phyloP scores from a whole-genome alignment of 2,113 vertebrate genomes.

The Phodopus roborovskii region DNA sequence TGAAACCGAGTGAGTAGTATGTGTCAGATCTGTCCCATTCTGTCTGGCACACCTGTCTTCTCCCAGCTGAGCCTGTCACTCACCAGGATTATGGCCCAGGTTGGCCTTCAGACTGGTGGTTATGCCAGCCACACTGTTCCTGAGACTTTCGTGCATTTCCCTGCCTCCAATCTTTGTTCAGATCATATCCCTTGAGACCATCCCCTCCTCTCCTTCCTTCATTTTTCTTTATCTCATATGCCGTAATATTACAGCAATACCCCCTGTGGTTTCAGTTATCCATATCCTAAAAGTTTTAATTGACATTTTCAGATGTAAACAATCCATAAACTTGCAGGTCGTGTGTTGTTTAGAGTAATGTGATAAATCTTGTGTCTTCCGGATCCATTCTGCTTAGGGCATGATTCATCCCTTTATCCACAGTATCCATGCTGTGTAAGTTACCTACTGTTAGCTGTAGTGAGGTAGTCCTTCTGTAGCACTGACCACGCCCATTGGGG shows the following conservation, averaged over 20 bases:
- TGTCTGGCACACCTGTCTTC: not conserved
- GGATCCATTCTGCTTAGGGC: not conserved
- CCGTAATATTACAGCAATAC: not conserved
- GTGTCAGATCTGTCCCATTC: not conserved
- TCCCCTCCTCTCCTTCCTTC: not conserved
- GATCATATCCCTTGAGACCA: not conserved
- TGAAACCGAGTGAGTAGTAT: not conserved
- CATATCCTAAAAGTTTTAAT: not conserved
- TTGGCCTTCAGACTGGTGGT: not conserved
- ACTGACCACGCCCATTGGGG: no score
- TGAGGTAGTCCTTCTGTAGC: no score
- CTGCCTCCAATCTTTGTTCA: not conserved
- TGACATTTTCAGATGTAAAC: not conserved
- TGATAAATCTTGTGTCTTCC: not conserved
- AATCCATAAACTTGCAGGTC: not conserved
- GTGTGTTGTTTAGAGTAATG: not conserved
- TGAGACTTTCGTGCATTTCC: accelerated
- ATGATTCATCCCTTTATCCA: not conserved
- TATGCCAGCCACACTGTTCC: not conserved
- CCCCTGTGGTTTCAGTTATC: not conserved
- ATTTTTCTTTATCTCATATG: not conserved
- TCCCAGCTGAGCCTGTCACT: not conserved
- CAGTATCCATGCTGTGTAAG: not conserved
- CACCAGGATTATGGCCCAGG: not conserved
- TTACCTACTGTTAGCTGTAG: no score